These are phyloP conservation scores for Dryobotodes eremita DNA, from an alignment of 2,888 invertebrate genomes.

Conservation along the genomic window DNA sequence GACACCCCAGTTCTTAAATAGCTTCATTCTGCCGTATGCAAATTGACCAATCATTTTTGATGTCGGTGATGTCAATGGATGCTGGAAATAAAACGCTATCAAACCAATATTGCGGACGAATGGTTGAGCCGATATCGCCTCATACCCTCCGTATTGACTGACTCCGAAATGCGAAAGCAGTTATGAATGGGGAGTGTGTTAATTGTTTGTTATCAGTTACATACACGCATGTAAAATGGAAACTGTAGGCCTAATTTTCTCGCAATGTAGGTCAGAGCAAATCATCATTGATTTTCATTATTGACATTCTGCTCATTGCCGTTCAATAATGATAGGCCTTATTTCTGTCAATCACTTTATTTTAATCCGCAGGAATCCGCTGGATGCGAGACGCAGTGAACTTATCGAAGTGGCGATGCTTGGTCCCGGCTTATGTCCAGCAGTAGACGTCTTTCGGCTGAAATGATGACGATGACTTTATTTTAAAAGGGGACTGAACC, in stretches of 20 bases:
- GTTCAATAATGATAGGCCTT: background rate
- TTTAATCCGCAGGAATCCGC: too few relatives aligned
- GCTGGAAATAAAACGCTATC: slow-evolving; percentile 63
- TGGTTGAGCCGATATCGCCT: slow-evolving; percentile 55
- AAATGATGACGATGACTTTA: too few relatives aligned
- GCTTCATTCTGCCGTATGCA: slow-evolving; percentile 32
- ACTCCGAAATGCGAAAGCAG: slow-evolving; percentile 56
- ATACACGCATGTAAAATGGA: slow-evolving; percentile 37
- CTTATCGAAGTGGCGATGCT: too few relatives aligned
- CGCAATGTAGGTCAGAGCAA: slow-evolving; percentile 1
- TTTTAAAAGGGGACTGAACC: background rate
- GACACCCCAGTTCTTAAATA: slow-evolving; percentile 41
- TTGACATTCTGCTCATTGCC: background rate
- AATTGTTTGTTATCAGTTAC: slow-evolving; percentile 55
- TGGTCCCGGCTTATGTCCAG: too few relatives aligned
- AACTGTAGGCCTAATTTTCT: slow-evolving; percentile 23
- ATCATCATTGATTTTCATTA: background rate
- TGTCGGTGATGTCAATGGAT: slow-evolving; percentile 52
- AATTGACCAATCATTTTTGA: slow-evolving; percentile 56
- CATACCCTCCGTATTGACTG: slow-evolving; percentile 54
- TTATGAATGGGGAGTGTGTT: slow-evolving; percentile 55
- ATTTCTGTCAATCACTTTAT: background rate
- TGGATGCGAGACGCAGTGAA: too few relatives aligned
- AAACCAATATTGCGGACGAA: slow-evolving; percentile 64
- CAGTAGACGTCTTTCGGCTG: too few relatives aligned